Percentiles rank a stretch among this genome's conserved stretches.
Conservation (phyloP, 2,797 vertebrate genomes). For the Lacerta agilis region DNA sequence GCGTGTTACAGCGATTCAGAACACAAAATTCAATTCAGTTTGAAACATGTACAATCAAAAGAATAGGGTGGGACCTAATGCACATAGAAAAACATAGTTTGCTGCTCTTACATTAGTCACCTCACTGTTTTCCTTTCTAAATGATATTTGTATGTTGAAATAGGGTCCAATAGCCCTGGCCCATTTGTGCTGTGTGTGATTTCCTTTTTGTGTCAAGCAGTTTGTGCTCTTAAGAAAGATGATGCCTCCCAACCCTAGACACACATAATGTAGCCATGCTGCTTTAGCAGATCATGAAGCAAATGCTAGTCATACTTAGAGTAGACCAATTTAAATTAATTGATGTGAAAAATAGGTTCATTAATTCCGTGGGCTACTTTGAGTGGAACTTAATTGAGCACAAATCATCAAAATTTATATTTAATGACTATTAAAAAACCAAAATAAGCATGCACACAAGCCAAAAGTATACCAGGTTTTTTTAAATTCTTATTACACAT, state of each 20-base stretch:
- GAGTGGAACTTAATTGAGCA: too few species aligned
- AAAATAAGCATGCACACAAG: not conserved
- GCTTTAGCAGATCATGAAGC: not conserved
- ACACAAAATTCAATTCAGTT: too few species aligned
- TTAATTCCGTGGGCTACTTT: too few species aligned
- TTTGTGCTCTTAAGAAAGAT: not conserved
- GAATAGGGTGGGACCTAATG: too few species aligned
- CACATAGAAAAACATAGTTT: not conserved
- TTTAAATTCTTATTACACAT: not conserved
- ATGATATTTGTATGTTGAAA: slow-evolving; percentile 2
- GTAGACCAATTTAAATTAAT: too few species aligned
- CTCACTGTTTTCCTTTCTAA: not conserved
- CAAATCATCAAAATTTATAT: too few species aligned
- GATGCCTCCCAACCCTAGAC: not conserved
- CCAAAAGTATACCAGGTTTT: not conserved
- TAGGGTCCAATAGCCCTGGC: not conserved
- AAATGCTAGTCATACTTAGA: not conserved
- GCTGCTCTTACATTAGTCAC: not conserved
- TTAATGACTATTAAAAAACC: too few species aligned
- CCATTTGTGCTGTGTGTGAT: not conserved
- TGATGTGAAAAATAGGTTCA: too few species aligned
- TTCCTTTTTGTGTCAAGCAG: not conserved
- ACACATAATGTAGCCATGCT: not conserved
- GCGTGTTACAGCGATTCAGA: too few species aligned
- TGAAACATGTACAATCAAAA: too few species aligned